These are phyloP conservation scores for Mesocricetus auratus DNA, from an alignment of 2,113 vertebrate genomes.

Conservation along the genomic window DNA sequence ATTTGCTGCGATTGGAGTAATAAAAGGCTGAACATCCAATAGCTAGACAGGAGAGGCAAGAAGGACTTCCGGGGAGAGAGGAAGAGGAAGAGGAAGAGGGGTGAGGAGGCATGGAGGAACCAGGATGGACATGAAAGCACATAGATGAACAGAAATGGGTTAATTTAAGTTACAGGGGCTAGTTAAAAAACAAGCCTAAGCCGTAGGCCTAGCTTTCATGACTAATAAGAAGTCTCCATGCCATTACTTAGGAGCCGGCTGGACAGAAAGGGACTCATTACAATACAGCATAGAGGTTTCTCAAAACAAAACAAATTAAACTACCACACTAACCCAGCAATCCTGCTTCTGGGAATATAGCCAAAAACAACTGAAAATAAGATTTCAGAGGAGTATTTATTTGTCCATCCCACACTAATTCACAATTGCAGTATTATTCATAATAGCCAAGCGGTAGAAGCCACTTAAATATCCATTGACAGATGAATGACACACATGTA, in stretches of 20 bases:
- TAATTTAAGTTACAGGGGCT: neutral
- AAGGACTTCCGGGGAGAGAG: no score
- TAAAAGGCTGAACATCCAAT: no score
- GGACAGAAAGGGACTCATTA: neutral
- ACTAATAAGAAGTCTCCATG: neutral
- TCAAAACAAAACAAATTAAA: neutral
- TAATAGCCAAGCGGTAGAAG: neutral
- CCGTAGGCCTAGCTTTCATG: neutral
- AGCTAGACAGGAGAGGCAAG: no score
- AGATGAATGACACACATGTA: neutral
- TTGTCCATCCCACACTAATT: neutral
- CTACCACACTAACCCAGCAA: neutral
- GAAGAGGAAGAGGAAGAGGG: no score
- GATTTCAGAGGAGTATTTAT: neutral
- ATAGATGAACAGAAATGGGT: neutral
- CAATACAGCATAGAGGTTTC: neutral
- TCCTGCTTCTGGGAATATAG: neutral
- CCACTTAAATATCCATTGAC: neutral
- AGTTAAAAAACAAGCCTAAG: neutral
- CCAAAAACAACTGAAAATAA: neutral
- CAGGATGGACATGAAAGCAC: no score
- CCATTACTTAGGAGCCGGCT: no score
- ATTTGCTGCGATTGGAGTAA: no score
- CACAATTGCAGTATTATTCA: neutral
- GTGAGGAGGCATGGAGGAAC: no score